Conservation (phyloP, 1,140 invertebrate genomes). For the Tyrophagus putrescentiae region DNA sequence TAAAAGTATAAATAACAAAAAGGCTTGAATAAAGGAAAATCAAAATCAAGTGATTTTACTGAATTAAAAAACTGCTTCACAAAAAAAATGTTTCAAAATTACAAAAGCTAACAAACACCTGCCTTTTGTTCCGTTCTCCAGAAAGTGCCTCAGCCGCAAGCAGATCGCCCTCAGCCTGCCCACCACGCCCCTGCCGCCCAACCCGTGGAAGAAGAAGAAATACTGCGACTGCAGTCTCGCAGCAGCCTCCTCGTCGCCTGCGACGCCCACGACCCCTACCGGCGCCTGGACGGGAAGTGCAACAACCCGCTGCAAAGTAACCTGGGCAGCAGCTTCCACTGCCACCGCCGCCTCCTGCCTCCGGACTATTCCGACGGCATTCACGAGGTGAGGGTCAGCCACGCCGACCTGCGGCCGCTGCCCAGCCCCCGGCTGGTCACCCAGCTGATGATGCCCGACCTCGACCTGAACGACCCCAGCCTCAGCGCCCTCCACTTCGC, state of each 20-base stretch:
- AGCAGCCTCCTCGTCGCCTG: neutral
- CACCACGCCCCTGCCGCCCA: neutral
- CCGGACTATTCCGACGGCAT: conserved; percentile 48
- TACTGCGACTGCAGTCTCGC: conserved; percentile 12
- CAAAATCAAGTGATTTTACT: too few relatives aligned
- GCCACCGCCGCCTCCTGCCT: conserved; percentile 42
- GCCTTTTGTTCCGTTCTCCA: neutral
- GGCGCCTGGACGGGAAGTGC: conserved; percentile 70
- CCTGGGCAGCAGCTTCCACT: conserved; percentile 52
- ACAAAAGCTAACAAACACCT: too few relatives aligned
- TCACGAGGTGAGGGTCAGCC: conserved; percentile 16
- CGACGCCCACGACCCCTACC: conserved; percentile 46
- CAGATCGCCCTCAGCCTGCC: neutral
- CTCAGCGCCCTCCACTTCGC: conserved; percentile 14
- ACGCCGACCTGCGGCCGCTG: conserved; percentile 33
- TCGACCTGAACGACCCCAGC: conserved; percentile 21
- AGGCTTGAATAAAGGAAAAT: too few relatives aligned
- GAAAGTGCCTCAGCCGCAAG: conserved; percentile 1
- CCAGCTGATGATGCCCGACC: conserved; percentile 32
- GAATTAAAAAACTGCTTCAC: too few relatives aligned
- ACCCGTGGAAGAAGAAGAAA: conserved; percentile 17
- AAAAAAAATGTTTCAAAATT: too few relatives aligned
- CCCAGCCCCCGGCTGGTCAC: conserved; percentile 37
- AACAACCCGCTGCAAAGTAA: conserved; percentile 74
- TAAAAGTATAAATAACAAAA: too few relatives aligned